Percentiles rank a stretch among this genome's conserved stretches.
phyloP scores from a whole-genome alignment of 2,113 vertebrate genomes.

The Pongo abelii region DNA sequence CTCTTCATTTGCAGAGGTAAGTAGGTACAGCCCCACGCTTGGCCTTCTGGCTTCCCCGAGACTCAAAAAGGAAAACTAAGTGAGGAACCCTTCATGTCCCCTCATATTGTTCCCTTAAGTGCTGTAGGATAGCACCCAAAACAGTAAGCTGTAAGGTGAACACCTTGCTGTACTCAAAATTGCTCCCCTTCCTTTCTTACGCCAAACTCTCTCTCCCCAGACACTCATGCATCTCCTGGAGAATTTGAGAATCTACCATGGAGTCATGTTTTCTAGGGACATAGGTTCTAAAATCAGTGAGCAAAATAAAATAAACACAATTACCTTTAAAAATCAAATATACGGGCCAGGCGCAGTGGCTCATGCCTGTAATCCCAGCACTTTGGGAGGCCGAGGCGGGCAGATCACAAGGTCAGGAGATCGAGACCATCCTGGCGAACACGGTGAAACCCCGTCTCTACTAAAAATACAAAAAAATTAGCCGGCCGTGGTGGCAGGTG shows the following conservation, averaged over 20 bases:
- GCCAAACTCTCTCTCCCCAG: not conserved
- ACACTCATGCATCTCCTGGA: not conserved
- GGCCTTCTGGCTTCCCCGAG: not conserved
- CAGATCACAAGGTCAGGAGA: no score
- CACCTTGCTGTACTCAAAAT: not conserved
- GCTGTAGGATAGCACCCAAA: not conserved
- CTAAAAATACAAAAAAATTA: no score
- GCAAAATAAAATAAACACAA: conserved; percentile 10
- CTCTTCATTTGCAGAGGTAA: not conserved
- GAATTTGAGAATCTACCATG: not conserved
- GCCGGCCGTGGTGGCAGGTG: no score
- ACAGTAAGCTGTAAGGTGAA: not conserved
- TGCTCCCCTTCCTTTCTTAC: not conserved
- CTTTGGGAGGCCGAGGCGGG: no score
- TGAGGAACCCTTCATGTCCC: not conserved
- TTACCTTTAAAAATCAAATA: not conserved
- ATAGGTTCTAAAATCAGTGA: conserved; percentile 29
- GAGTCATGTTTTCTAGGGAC: not conserved
- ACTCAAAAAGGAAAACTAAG: not conserved
- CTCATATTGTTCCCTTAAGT: not conserved
- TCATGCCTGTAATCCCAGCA: no score
- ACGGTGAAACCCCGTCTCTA: no score
- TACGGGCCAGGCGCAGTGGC: no score
- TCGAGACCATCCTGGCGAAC: no score
- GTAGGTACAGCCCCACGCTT: not conserved